Evolutionary conservation across 1,140 invertebrate genomes (phyloP).

Genomic region (Oedothorax gibbosus): DNA sequence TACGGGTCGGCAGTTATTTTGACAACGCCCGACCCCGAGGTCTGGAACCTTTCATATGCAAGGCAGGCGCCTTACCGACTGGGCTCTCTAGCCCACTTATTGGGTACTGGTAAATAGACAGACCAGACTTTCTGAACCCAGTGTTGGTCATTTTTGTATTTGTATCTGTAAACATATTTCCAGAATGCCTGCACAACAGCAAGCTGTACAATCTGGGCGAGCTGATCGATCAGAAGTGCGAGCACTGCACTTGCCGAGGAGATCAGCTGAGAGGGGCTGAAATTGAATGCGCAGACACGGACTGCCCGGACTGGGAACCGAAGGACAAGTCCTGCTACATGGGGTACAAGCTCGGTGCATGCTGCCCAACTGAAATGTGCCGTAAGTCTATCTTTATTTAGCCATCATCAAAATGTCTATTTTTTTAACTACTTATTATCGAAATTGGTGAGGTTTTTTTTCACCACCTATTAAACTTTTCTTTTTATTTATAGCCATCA

Average conservation of each 20-base stretch:
- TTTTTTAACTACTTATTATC: too few relatives aligned
- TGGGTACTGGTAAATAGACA: too few relatives aligned
- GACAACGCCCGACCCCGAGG: too few relatives aligned
- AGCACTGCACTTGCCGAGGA: not conserved
- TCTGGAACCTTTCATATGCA: too few relatives aligned
- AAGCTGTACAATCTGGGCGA: constrained; percentile 1
- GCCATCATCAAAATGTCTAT: too few relatives aligned
- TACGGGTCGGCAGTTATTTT: too few relatives aligned
- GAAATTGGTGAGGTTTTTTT: too few relatives aligned
- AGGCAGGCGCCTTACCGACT: too few relatives aligned
- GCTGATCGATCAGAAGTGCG: not conserved
- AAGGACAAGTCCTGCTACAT: constrained; percentile 6
- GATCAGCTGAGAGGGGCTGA: not conserved
- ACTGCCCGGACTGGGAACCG: constrained; percentile 2
- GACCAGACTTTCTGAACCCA: too few relatives aligned
- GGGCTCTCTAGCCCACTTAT: too few relatives aligned
- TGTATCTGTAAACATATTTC: not conserved
- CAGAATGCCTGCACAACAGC: constrained; percentile 16
- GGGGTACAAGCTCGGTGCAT: constrained; percentile 14
- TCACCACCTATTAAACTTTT: too few relatives aligned
- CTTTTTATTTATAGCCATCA: too few relatives aligned
- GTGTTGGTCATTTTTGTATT: not conserved
- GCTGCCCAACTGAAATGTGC: constrained; percentile 26
- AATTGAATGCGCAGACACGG: not conserved
- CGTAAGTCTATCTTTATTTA: not conserved